Percentiles rank a stretch among this genome's conserved stretches.
Evolutionary conservation across 2,888 invertebrate genomes (phyloP).

Genomic region (Erynnis tages): DNA sequence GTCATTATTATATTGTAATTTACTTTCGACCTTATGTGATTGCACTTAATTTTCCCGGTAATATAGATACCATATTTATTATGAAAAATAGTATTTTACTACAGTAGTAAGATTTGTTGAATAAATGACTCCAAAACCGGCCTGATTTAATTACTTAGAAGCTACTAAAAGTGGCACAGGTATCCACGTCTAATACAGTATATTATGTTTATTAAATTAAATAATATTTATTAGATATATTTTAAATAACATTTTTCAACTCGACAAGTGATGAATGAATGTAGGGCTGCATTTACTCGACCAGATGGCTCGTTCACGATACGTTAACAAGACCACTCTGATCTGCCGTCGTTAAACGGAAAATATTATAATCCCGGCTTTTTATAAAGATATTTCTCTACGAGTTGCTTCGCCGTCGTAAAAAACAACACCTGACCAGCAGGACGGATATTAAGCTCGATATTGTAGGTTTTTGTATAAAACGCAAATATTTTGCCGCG

Average conservation of each 20-base stretch:
- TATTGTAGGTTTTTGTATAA: constrained; percentile 9
- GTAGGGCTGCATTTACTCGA: constrained; percentile 6
- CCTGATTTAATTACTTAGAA: too few relatives aligned
- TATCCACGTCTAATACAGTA: too few relatives aligned
- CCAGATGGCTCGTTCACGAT: constrained; percentile 8
- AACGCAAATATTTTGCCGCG: constrained; percentile 7
- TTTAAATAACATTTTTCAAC: too few relatives aligned
- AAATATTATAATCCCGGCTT: constrained; percentile 18
- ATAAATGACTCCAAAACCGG: too few relatives aligned
- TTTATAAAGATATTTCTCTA: constrained; percentile 16
- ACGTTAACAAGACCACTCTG: constrained; percentile 7
- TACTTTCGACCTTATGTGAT: not conserved
- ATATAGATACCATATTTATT: too few relatives aligned
- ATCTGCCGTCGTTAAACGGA: constrained; percentile 11
- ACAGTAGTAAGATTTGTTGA: too few relatives aligned
- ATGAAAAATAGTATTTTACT: too few relatives aligned
- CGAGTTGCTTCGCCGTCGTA: constrained; percentile 2
- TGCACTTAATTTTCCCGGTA: too few relatives aligned
- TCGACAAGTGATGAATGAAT: not conserved
- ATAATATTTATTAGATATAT: too few relatives aligned
- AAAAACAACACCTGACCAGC: constrained; percentile 18
- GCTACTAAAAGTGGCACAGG: too few relatives aligned
- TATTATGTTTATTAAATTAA: too few relatives aligned
- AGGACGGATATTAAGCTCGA: constrained; percentile 7
- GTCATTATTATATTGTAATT: not conserved